Evolutionary conservation across 2,113 vertebrate species (phyloP).

Genomic region (Hyperoodon ampullatus): DNA sequence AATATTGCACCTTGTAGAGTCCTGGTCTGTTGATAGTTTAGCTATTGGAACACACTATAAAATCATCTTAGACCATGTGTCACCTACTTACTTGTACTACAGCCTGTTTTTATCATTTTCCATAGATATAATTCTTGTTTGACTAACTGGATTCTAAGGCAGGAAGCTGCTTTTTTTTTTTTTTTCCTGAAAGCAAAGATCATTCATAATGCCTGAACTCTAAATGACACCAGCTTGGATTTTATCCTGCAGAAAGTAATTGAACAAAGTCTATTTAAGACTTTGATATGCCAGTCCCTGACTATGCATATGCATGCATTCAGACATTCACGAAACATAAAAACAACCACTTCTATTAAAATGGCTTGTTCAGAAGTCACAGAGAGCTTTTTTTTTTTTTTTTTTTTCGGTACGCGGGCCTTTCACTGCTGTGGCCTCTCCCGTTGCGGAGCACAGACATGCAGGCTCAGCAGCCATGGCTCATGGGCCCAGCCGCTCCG

Average conservation of each 20-base stretch:
- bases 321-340: neutral
- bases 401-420: too few species aligned
- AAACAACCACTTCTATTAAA: neutral
- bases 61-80: neutral
- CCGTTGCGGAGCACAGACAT: too few species aligned
- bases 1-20: neutral
- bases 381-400: too few species aligned
- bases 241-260: conserved; percentile 3
- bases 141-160: neutral
- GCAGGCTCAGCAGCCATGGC: too few species aligned
- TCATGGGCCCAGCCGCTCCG: too few species aligned
- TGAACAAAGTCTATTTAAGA: conserved; percentile 19
- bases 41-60: neutral
- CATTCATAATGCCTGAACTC: conserved; percentile 7
- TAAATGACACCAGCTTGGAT: neutral
- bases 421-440: too few species aligned
- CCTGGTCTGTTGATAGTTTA: neutral
- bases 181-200: neutral
- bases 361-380: neutral
- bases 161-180: neutral
- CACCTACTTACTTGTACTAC: neutral
- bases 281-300: neutral
- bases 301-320: neutral
- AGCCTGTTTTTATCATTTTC: neutral
- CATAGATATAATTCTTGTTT: neutral